phyloP scores from a whole-genome alignment of 2,888 invertebrate species.

The Cheilosia grossa region DNA sequence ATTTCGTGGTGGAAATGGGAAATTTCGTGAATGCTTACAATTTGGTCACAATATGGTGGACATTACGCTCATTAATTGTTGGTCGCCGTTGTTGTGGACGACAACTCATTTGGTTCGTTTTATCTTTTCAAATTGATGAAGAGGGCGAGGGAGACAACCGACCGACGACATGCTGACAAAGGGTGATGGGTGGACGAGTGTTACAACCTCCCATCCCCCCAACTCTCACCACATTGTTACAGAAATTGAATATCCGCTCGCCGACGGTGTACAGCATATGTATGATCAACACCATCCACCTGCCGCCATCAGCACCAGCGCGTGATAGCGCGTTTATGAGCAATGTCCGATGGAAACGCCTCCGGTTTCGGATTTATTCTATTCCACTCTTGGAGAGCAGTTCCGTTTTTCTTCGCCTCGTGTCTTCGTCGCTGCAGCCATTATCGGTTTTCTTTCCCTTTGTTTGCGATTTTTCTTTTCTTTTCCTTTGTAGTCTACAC shows the following conservation, averaged over 20 bases:
- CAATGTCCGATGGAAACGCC: conserved; percentile 71
- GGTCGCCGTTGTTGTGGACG: conserved; percentile 9
- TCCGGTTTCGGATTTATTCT: conserved; percentile 56
- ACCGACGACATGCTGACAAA: conserved; percentile 23
- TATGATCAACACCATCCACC: conserved; percentile 57
- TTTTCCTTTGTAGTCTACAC: neutral
- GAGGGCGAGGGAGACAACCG: conserved; percentile 3
- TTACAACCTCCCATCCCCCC: neutral
- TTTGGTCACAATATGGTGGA: conserved; percentile 70
- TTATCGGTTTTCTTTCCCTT: conserved; percentile 35
- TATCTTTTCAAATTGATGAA: conserved; percentile 59
- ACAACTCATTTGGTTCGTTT: conserved; percentile 39
- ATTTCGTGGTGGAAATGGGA: conserved; percentile 59
- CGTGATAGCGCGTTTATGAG: conserved; percentile 69
- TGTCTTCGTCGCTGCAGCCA: neutral
- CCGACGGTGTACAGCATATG: conserved; percentile 29
- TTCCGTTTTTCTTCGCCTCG: conserved; percentile 23
- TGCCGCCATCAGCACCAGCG: conserved; percentile 16
- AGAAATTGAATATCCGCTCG: conserved; percentile 70
- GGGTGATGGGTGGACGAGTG: conserved; percentile 6
- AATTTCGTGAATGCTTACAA: conserved; percentile 65
- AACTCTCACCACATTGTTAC: conserved; percentile 55
- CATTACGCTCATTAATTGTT: conserved; percentile 64
- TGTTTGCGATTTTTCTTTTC: conserved; percentile 19
- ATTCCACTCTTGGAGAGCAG: conserved; percentile 21